phyloP scores from a whole-genome alignment of 2,888 invertebrate genomes.

The Notodonta dromedarius region DNA sequence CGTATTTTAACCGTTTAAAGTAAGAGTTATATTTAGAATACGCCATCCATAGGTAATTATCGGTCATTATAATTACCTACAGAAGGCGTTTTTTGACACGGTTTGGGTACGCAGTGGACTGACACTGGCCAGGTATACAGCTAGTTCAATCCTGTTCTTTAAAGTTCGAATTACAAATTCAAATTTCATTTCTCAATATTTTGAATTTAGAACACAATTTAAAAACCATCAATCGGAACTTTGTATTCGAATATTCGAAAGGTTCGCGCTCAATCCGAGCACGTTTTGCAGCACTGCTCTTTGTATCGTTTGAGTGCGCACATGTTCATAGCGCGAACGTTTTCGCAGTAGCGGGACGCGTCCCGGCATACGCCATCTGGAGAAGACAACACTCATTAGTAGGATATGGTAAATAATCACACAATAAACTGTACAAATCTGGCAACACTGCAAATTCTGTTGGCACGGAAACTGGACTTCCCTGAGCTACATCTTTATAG shows the following conservation, averaged over 20 bases:
- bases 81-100: too few relatives aligned
- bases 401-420: background rate
- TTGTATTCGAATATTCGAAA: background rate
- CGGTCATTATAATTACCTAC: too few relatives aligned
- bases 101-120: too few relatives aligned
- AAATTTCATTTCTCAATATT: background rate
- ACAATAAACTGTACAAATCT: background rate
- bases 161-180: slow-evolving; percentile 15
- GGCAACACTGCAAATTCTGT: too few relatives aligned
- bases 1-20: too few relatives aligned
- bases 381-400: background rate
- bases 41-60: too few relatives aligned
- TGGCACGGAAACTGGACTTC: too few relatives aligned
- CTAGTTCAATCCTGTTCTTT: too few relatives aligned
- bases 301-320: slow-evolving; percentile 93
- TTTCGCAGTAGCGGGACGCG: slow-evolving; percentile 92
- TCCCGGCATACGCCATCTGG: slow-evolving; percentile 90
- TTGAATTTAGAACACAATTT: background rate
- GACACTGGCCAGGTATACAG: too few relatives aligned
- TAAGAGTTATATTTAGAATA: too few relatives aligned
- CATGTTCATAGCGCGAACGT: slow-evolving; percentile 94
- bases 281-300: slow-evolving; percentile 94
- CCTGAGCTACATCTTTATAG: too few relatives aligned
- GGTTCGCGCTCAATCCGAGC: slow-evolving; percentile 68
- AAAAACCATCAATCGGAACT: background rate